Evolutionary conservation across 2,797 vertebrate genomes (phyloP), one percentile per base, ranked within the genome.

Genomic region (Ptychadena robeensis): DNA sequence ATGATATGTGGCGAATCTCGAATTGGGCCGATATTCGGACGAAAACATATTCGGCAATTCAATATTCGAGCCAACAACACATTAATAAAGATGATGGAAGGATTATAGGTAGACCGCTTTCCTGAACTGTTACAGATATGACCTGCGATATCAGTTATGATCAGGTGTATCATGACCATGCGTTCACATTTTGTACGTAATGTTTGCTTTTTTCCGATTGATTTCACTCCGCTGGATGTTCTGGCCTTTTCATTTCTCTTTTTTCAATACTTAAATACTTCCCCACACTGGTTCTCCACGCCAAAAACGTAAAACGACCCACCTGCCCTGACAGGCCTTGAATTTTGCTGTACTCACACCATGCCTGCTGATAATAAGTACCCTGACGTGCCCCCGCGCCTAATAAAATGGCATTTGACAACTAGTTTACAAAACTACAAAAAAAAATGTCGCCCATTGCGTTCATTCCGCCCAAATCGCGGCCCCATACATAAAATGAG

Each of bases 271-370:
- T 18, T 53, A 61, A 83, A 73, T 76, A 65, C 18, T 71, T 75
- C 63, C 82, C 77, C 77, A 84, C 82, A 75, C 82, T 34, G 73
- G 28, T 28, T 44, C 53, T 84, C 76, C 70, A 15, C 65, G 77
- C 76, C 76, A 75, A n/a, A n/a, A n/a, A n/a, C n/a, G n/a, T n/a
- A n/a, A n/a, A 61, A 34, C 76, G 70, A 59, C 82, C 82, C 77
- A 84, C 82, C 77, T 80, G 64, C 18, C 15, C 77, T 84, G 82
- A 80, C 77, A 80, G 76, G 48, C 40, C 69, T 84, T 80, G 82
- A 80, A 79, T 72, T 71, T 69, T 63, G n/a, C 81, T 75, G 73
- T 18, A 53, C 76, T 74, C 37, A 40, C 32, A 83, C 68, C 79
- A 73, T 65, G 31, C 61, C 65, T 70, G 66, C 73, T 75, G 71